Evolutionary conservation across 2,888 invertebrate genomes (phyloP).

Genomic region (Leucoma salicis): DNA sequence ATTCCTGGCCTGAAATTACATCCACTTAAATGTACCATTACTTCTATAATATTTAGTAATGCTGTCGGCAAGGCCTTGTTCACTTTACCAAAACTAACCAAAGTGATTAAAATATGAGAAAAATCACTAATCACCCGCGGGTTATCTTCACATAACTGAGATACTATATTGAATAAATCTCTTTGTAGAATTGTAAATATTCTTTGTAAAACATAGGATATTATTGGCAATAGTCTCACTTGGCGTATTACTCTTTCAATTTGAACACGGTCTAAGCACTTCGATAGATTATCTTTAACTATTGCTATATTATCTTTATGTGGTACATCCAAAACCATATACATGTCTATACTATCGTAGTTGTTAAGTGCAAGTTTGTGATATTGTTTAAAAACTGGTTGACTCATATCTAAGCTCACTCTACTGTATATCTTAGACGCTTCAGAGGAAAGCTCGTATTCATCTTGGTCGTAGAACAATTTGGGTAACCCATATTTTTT

Average conservation of each 20-base stretch:
- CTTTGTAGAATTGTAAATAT: conserved; percentile 51
- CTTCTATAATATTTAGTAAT: conserved; percentile 52
- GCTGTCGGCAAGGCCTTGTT: conserved; percentile 55
- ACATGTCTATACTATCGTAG: conserved; percentile 37
- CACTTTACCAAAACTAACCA: conserved; percentile 39
- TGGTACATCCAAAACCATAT: conserved; percentile 56
- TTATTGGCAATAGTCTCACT: conserved; percentile 80
- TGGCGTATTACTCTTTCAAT: conserved; percentile 23
- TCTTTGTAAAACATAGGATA: conserved; percentile 74
- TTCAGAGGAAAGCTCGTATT: conserved; percentile 45
- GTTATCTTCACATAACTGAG: conserved; percentile 22
- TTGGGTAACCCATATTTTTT: conserved; percentile 67
- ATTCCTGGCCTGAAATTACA: conserved; percentile 29
- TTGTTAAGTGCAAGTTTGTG: conserved; percentile 39
- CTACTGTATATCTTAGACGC: conserved; percentile 46
- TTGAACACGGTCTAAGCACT: conserved; percentile 29
- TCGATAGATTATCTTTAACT: conserved; percentile 42
- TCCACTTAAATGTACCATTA: conserved; percentile 41
- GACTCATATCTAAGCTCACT: conserved; percentile 51
- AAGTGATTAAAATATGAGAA: conserved; percentile 33
- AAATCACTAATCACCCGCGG: conserved; percentile 13
- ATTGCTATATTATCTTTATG: conserved; percentile 34
- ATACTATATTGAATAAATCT: conserved; percentile 40
- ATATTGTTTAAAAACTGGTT: conserved; percentile 55
- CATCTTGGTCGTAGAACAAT: conserved; percentile 49